These are phyloP conservation scores for Dugesia japonica DNA, from an alignment of 2,888 invertebrate genomes.

Conservation along the genomic window DNA sequence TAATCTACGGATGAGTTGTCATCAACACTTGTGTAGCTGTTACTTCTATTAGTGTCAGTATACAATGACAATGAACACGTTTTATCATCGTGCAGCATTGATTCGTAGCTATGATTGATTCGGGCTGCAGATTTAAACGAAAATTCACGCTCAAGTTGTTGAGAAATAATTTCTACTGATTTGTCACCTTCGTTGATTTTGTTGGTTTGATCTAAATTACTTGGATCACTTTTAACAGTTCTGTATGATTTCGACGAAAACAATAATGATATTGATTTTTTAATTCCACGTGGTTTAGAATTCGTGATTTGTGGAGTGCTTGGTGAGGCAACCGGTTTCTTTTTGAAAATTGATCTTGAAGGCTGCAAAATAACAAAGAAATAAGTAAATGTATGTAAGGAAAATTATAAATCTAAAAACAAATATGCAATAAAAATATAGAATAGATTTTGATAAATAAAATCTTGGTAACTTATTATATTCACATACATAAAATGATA, in stretches of 20 bases:
- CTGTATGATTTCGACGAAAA: not conserved
- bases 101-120: not conserved
- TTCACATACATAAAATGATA: no score
- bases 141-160: not conserved
- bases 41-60: not conserved
- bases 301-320: not conserved
- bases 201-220: not conserved
- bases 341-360: not conserved
- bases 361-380: no score
- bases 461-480: no score
- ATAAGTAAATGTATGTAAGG: no score
- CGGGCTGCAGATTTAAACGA: not conserved
- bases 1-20: not conserved
- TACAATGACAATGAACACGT: not conserved
- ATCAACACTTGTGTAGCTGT: not conserved
- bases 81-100: not conserved
- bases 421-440: no score
- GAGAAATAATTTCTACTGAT: not conserved
- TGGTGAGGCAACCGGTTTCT: not conserved
- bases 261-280: not conserved
- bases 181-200: no score
- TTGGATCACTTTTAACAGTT: conserved; percentile 6
- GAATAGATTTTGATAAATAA: no score
- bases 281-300: not conserved
- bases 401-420: no score